Percentiles rank a stretch among this genome's conserved stretches.
Conservation (phyloP, 2,113 vertebrate genomes). For the Peucedramus taeniatus region DNA sequence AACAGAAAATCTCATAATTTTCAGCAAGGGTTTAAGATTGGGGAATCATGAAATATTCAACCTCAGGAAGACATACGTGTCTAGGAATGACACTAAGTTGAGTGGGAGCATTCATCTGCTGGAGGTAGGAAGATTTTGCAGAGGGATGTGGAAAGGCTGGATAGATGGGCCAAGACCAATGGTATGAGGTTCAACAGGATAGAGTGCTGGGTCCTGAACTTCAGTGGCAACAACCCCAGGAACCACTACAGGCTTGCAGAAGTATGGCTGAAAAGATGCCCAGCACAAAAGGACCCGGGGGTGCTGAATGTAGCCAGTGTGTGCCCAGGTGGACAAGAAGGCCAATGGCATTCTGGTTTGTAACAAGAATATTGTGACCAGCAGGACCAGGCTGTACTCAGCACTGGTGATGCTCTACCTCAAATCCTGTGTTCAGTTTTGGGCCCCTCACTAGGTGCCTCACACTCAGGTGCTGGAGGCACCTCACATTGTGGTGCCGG, state of each 20-base stretch:
- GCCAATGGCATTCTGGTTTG: too few species aligned
- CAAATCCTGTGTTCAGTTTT: neutral
- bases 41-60: neutral
- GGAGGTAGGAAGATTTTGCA: neutral
- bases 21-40: neutral
- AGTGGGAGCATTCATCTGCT: neutral
- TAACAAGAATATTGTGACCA: neutral
- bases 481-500: neutral
- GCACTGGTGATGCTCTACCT: neutral
- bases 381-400: accelerated
- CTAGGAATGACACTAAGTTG: neutral
- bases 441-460: neutral
- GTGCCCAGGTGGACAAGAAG: neutral
- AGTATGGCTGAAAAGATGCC: neutral
- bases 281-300: neutral
- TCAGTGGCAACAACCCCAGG: neutral
- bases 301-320: neutral
- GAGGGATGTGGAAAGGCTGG: neutral
- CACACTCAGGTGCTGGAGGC: neutral
- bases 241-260: accelerated
- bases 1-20: neutral
- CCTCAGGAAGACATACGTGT: neutral
- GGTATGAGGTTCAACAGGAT: neutral
- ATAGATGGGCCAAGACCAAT: neutral
- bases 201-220: neutral